A percentile compares a stretch with the other conserved stretches of the same genome.
These are phyloP conservation scores for Plectus sambesii DNA, from an alignment of 1,140 invertebrate species.

Conservation along the genomic window DNA sequence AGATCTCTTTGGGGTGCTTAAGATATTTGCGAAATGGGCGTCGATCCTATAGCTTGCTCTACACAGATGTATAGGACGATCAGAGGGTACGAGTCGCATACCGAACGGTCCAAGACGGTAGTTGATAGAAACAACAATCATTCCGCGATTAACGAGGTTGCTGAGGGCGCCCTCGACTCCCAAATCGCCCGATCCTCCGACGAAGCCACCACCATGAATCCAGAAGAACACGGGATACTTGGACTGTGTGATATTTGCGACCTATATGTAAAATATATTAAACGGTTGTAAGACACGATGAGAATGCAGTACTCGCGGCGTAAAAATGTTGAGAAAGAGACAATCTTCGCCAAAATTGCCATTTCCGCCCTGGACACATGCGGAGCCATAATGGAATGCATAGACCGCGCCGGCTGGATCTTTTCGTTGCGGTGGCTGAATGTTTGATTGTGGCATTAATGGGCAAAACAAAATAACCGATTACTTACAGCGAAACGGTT, in stretches of 20 bases:
- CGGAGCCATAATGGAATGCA: constrained; percentile 1
- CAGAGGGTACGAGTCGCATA: constrained; percentile 1
- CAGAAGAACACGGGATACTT: constrained; percentile 21
- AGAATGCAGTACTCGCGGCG: constrained; percentile 12
- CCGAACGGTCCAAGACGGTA: constrained; percentile 38
- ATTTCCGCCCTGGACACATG: constrained; percentile 3
- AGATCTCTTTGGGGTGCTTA: too few relatives aligned
- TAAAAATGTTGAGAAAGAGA: constrained; percentile 15
- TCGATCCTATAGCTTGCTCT: too few relatives aligned
- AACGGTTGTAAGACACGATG: too few relatives aligned
- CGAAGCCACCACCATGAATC: constrained; percentile 23
- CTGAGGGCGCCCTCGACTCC: constrained; percentile 11
- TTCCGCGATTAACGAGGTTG: constrained; percentile 17
- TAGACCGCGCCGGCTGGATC: constrained; percentile 7
- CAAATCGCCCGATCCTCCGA: constrained; percentile 2
- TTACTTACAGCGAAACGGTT: too few relatives aligned
- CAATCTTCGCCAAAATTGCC: constrained; percentile 11
- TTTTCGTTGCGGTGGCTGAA: constrained; percentile 6
- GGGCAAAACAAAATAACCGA: too few relatives aligned
- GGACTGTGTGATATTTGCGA: not conserved
- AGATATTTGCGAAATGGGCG: too few relatives aligned
- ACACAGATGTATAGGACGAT: not conserved
- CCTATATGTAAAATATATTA: not conserved
- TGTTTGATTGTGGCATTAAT: too few relatives aligned
- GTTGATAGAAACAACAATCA: constrained; percentile 45